Evolutionary conservation across 2,888 invertebrate species (phyloP).

Genomic region (Cosmopolites sordidus): DNA sequence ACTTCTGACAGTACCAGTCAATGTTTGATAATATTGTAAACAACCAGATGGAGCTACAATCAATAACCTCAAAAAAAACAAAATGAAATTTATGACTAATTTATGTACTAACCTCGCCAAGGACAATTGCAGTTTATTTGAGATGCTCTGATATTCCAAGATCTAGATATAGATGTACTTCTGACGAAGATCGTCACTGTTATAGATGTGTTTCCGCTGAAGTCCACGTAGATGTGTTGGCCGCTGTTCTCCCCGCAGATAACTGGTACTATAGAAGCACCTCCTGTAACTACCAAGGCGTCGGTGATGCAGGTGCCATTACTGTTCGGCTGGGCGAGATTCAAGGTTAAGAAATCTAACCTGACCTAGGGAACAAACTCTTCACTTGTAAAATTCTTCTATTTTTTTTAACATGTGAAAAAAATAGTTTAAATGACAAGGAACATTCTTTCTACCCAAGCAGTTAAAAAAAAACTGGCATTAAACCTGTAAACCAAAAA

Average conservation of each 20-base stretch:
- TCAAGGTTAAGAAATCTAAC: constrained; percentile 70
- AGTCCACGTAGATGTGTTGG: constrained; percentile 73
- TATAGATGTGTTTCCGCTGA: constrained; percentile 64
- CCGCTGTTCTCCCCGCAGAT: constrained; percentile 79
- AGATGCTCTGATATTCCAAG: constrained; percentile 71
- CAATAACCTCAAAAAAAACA: background rate
- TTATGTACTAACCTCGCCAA: constrained; percentile 55
- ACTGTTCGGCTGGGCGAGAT: constrained; percentile 66
- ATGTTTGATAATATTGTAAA: constrained; percentile 66
- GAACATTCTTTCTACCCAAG: too few relatives aligned
- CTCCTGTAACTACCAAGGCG: constrained; percentile 64
- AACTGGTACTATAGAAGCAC: constrained; percentile 64
- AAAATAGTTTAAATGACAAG: too few relatives aligned
- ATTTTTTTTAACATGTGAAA: background rate
- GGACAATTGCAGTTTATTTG: constrained; percentile 70
- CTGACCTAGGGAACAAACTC: constrained; percentile 56
- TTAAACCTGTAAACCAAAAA: too few relatives aligned
- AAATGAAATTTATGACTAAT: background rate
- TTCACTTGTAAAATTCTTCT: background rate
- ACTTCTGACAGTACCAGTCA: constrained; percentile 62
- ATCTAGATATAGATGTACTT: constrained; percentile 54
- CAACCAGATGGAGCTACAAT: constrained; percentile 71
- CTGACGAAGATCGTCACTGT: constrained; percentile 62
- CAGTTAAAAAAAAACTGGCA: too few relatives aligned
- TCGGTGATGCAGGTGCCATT: constrained; percentile 69